phyloP scores from a whole-genome alignment of 2,797 vertebrate species.

The Eospalax fontanierii region DNA sequence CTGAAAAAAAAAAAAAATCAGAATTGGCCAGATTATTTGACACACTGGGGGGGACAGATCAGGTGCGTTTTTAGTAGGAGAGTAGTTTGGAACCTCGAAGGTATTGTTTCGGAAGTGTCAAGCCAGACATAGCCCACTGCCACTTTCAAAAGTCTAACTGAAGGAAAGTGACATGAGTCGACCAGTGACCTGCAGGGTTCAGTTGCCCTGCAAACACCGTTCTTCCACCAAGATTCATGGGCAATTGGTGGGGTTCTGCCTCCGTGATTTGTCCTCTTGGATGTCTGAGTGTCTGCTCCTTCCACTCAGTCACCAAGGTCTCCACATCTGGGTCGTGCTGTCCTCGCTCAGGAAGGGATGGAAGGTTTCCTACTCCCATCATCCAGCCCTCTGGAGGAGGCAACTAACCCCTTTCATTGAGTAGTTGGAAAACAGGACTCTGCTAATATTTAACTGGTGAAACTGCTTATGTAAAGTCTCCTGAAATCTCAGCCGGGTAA shows the following conservation, averaged over 20 bases:
- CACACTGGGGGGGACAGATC: no score
- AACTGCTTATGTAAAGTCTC: constrained; percentile 21
- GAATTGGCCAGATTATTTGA: background rate
- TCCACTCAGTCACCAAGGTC: background rate
- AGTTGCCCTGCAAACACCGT: background rate
- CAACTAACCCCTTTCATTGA: background rate
- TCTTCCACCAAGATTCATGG: background rate
- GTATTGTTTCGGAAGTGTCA: background rate
- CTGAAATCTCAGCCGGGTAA: constrained; percentile 19
- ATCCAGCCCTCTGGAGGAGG: constrained; percentile 4
- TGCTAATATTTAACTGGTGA: constrained; percentile 61
- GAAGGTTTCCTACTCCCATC: background rate
- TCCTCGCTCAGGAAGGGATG: background rate
- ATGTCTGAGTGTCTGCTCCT: background rate
- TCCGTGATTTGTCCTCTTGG: background rate
- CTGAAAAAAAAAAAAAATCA: constrained; percentile 5
- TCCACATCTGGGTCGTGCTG: background rate
- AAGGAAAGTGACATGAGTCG: background rate
- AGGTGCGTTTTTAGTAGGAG: background rate
- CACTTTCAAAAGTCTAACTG: background rate
- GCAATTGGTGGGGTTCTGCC: background rate
- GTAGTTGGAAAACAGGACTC: constrained; percentile 25
- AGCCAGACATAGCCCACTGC: background rate
- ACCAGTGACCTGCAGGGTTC: background rate
- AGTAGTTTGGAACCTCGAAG: background rate